Percentiles rank a stretch among this genome's conserved stretches.
Evolutionary conservation across 2,113 vertebrate genomes (phyloP).

Genomic region (Naja naja): DNA sequence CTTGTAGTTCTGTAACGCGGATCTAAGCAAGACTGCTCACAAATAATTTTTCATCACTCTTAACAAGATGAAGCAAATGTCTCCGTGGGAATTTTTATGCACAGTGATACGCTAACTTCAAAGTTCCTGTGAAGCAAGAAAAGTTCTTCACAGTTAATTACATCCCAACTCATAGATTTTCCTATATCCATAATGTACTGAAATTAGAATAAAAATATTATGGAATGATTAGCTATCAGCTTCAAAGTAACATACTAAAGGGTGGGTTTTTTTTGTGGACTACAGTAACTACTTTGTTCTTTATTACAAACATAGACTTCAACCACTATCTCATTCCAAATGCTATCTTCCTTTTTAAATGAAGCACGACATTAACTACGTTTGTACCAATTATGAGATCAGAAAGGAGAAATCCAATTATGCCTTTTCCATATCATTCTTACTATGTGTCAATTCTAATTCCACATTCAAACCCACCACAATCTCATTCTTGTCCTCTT

Average conservation of each 20-base stretch:
- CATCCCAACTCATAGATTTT: background rate
- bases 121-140: background rate
- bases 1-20: background rate
- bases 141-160: background rate
- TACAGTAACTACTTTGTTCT: background rate
- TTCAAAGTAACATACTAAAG: background rate
- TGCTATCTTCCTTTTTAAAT: background rate
- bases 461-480: background rate
- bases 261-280: background rate
- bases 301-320: background rate
- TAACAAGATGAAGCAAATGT: background rate
- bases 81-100: background rate
- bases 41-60: background rate
- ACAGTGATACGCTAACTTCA: background rate
- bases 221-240: background rate
- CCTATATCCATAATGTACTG: background rate
- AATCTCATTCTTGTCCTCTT: background rate
- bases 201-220: background rate
- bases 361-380: background rate
- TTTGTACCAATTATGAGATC: background rate
- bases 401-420: background rate
- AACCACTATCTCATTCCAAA: background rate
- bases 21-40: background rate
- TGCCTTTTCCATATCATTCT: background rate
- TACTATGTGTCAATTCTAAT: background rate